Base-by-base conservation (phyloP, 2,113 vertebrate species). In the Picathartes gymnocephalus region DNA sequence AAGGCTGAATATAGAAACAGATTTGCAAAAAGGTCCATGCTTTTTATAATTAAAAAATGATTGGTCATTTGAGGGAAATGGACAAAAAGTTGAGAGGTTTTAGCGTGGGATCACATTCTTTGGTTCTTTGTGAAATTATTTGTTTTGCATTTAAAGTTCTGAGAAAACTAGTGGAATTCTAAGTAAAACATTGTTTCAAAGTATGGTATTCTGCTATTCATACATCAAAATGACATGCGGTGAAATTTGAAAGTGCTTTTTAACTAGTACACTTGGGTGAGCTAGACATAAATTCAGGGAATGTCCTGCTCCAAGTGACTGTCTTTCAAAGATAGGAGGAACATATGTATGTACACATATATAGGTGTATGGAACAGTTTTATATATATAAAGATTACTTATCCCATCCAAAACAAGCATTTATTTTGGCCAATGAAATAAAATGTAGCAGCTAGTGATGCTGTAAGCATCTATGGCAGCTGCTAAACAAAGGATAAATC, bases 311-410 rank as follows among this genome's bases (percentile, higher is more conserved):
- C 39, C 27, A 65, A 61, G 45, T 81, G 2, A 20, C 15, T 87
- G 37, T 2, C 57, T 73, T 93, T 70, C 37, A 71, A 68, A 60
- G 19, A 8, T 1, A 74, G 30, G 6, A 71, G 28, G 11, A 58
- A 84, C 18, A 4, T 60, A n/a, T 39, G 9, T 23, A 35, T 0
- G 0, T 44, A 40, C 17, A 13, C 28, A 53, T 31, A 3, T 20
- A 62, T 58, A 64, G 16, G 6, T 31, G 4, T 35, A 42, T 31
- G 19, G 33, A 78, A 40, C 33, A 22, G 15, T 5, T 37, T 47
- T 30, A 30, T 37, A 10, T 9, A 37, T 13, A 44, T 14, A 20
- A 58, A 79, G 5, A 62, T 70, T 50, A 44, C 37, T 22, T 56
- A 23, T 57, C 22, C 19, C 8, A 51, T 51, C 27, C 16, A 77